Base-by-base conservation (phyloP, 2,888 invertebrate genomes). In the Tryphoninae sp. region DNA sequence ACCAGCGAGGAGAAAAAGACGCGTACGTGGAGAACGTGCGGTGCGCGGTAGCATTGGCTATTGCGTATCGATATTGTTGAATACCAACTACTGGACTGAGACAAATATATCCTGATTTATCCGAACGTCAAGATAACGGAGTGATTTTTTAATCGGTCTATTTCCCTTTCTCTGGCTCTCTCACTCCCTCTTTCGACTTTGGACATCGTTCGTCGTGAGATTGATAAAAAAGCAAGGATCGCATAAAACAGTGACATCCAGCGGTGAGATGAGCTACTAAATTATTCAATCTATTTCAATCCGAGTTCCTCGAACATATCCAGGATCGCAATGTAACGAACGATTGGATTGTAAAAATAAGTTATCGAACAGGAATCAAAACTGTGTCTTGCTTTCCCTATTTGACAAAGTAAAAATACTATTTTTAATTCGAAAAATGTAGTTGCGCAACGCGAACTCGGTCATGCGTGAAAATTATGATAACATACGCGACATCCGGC, bases 41-140 rank as follows among this genome's bases (percentile, higher is more conserved):
- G n/a, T n/a, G 11, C 22, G 2, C 11, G 45, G 19, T 19, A 78
- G 51, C 42, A 11, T 26, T 19, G 11, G 33, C 19, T 26, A 73
- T 62, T 74, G 62, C 61, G 73, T 78, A 78, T 78, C 45, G 45
- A 55, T 53, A 73, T 78, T 65, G 49, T 61, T 22, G 67, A 42
- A 72, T 45, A 65, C 72, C 58, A 42, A 40, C 51, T 6, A 22
- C 33, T 9, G 13, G 26, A 23, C 55, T 19, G 33, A 51, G 61
- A 16, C 71, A 26, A 59, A 61, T 42, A 67, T 51, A 13, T 49
- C 51, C 73, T 42, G 78, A 74, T 79, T 74, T 53, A 68, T 68
- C 62, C 61, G 19, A 42, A 68, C 73, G 40, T 53, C 26, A 11
- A 62, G 61, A 78, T 51, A 19, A 53, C 69, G 53, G 53, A 73